phyloP scores from a whole-genome alignment of 2,113 vertebrate species.

The Cephalopterus ornatus region DNA sequence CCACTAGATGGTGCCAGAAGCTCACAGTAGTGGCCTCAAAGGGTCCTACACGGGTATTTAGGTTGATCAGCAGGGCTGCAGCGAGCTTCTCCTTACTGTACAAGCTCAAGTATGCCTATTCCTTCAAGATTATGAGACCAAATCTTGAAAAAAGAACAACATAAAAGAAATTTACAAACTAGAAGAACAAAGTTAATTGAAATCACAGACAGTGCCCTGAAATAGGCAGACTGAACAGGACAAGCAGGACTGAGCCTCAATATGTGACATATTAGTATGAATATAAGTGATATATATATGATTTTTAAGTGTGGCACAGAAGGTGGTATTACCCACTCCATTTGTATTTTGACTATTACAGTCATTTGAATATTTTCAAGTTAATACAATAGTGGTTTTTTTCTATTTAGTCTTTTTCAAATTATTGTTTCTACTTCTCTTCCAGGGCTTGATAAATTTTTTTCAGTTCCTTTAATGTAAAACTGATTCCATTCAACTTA shows the following conservation, averaged over 20 bases:
- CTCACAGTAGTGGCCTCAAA: not conserved
- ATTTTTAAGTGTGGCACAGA: not conserved
- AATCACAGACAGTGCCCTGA: not conserved
- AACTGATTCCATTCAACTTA: not conserved
- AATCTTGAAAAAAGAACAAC: not conserved
- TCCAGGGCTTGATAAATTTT: not conserved
- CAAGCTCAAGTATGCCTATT: fast-evolving
- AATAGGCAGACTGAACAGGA: not conserved
- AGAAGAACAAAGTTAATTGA: not conserved
- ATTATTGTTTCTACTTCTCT: not conserved
- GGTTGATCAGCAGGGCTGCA: not conserved
- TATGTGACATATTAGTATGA: not conserved
- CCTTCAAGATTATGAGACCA: not conserved
- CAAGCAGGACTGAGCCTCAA: not conserved
- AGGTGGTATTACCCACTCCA: not conserved
- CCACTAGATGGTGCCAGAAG: slow-evolving; percentile 41
- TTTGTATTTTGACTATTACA: not conserved
- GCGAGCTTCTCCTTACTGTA: fast-evolving
- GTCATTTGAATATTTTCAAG: not conserved
- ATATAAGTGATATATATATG: not conserved
- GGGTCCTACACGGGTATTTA: fast-evolving
- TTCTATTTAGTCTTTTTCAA: not conserved
- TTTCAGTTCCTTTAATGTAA: not conserved
- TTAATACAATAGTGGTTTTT: not conserved
- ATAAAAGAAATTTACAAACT: not conserved